Conservation (phyloP, 2,888 invertebrate species). For the Marasmarcha lunaedactyla region DNA sequence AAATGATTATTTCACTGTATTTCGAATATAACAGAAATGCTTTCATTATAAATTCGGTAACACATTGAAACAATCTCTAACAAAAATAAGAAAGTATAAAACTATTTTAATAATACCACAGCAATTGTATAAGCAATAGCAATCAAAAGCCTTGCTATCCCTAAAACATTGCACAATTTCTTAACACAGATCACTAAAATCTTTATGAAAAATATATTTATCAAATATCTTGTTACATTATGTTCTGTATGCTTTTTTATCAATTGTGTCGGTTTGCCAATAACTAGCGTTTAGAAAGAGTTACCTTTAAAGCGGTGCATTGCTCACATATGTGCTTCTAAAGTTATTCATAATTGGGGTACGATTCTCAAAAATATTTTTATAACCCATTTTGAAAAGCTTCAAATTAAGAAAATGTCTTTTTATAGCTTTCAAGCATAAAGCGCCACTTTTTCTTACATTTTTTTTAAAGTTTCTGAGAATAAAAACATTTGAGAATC, state of each 20-base stretch:
- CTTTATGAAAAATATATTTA: constrained; percentile 6
- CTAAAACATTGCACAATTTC: constrained; percentile 13
- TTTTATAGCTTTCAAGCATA: too few relatives aligned
- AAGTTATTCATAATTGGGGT: constrained; percentile 11
- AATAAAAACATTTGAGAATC: not conserved
- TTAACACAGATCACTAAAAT: constrained; percentile 10
- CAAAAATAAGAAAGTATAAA: too few relatives aligned
- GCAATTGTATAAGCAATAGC: constrained; percentile 57
- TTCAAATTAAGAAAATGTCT: not conserved
- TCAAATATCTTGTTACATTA: constrained; percentile 12
- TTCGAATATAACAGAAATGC: too few relatives aligned
- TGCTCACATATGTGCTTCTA: constrained; percentile 46
- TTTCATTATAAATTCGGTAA: too few relatives aligned
- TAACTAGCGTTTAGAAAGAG: constrained; percentile 44
- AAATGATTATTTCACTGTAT: too few relatives aligned
- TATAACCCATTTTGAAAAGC: not conserved
- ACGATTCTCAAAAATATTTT: not conserved
- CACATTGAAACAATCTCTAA: too few relatives aligned
- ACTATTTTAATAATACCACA: too few relatives aligned
- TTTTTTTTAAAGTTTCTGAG: too few relatives aligned
- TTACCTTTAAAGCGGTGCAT: constrained; percentile 49
- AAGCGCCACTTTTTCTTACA: too few relatives aligned
- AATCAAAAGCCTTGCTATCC: constrained; percentile 30
- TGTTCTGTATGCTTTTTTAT: too few relatives aligned
- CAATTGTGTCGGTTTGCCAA: constrained; percentile 67